phyloP scores from a whole-genome alignment of 2,888 invertebrate genomes.

The Lasioglossum oenotherae region DNA sequence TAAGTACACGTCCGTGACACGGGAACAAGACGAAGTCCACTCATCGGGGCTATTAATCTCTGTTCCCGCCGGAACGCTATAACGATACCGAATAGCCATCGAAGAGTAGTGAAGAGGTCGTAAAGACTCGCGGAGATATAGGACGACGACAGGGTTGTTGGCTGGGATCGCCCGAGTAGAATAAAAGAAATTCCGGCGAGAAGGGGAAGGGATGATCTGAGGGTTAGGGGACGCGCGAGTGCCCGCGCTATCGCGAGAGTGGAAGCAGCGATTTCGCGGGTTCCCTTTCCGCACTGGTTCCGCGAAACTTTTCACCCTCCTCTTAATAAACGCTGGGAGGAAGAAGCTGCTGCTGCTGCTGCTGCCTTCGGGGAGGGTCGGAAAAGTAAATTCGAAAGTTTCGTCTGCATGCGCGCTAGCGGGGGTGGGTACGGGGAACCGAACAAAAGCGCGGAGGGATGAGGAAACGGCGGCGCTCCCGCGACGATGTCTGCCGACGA shows the following conservation, averaged over 20 bases:
- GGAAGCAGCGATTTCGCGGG: constrained; percentile 53
- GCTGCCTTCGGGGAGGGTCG: constrained; percentile 31
- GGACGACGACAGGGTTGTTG: background rate
- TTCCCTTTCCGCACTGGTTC: constrained; percentile 19
- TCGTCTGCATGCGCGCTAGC: constrained; percentile 25
- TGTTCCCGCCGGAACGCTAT: background rate
- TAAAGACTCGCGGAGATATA: background rate
- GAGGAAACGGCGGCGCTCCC: constrained; percentile 31
- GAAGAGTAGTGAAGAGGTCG: background rate
- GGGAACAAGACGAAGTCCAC: background rate
- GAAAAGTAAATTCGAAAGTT: constrained; percentile 73
- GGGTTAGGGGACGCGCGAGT: background rate
- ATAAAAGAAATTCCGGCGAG: background rate
- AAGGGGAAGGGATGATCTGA: background rate
- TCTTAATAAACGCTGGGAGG: constrained; percentile 59
- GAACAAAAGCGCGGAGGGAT: constrained; percentile 40
- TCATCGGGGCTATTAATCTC: constrained; percentile 30
- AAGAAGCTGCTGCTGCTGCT: constrained; percentile 24
- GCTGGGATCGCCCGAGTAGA: background rate
- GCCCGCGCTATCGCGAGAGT: constrained; percentile 5
- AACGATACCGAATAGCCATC: constrained; percentile 2
- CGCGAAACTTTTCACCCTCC: constrained; percentile 53
- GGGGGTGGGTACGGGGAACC: background rate
- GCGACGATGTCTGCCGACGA: constrained; percentile 65
- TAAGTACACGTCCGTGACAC: background rate